phyloP scores from a whole-genome alignment of 2,113 vertebrate species.

The Varanus komodoensis region DNA sequence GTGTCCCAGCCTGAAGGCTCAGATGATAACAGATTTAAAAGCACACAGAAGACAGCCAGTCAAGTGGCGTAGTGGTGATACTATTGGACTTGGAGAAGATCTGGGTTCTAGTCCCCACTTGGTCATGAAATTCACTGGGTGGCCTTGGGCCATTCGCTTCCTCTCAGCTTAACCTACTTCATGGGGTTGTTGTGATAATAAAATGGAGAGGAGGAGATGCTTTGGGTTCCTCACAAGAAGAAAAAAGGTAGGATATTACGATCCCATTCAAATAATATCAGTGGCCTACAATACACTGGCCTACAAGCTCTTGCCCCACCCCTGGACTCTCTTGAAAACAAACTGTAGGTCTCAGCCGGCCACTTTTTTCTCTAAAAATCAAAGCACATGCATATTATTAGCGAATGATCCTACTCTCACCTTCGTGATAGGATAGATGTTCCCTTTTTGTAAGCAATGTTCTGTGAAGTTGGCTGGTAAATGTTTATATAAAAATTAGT shows the following conservation, averaged over 20 bases:
- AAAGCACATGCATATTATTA: neutral
- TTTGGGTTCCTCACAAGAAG: no score
- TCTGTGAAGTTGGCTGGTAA: neutral
- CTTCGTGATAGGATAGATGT: neutral
- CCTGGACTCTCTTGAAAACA: neutral
- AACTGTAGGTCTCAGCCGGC: neutral
- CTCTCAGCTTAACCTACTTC: no score
- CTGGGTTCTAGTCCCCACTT: no score
- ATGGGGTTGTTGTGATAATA: no score
- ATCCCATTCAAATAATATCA: neutral
- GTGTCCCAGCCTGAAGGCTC: neutral
- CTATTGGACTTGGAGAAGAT: no score
- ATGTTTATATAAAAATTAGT: neutral
- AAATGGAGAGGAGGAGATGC: no score
- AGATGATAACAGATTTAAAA: constrained; percentile 7
- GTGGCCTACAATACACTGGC: neutral
- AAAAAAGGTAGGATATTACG: no score
- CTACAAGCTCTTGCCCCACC: no score
- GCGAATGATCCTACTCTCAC: neutral
- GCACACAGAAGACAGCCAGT: neutral
- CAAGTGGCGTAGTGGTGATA: no score
- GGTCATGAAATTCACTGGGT: no score
- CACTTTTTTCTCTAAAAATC: neutral
- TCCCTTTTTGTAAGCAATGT: neutral
- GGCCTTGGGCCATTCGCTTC: no score